Percentiles rank a stretch among this genome's conserved stretches.
Conservation (phyloP, 2,888 invertebrate species). For the Desoria tigrina region DNA sequence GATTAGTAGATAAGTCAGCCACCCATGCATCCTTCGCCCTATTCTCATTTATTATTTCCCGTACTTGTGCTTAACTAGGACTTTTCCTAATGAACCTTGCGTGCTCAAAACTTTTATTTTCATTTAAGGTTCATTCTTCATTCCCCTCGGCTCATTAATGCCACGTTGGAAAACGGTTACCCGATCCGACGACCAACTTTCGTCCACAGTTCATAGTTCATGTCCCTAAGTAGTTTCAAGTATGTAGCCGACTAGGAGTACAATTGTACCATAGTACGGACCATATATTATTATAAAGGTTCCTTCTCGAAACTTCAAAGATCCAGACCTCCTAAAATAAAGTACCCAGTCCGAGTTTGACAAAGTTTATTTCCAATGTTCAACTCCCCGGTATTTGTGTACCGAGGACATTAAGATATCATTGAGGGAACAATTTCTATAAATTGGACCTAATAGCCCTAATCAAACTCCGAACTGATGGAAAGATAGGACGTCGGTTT, state of each 20-base stretch:
- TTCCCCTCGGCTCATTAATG: constrained; percentile 1
- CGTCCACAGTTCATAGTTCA: too few species aligned
- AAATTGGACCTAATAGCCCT: constrained; percentile 8
- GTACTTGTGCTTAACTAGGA: not conserved
- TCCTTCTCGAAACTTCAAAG: too few species aligned
- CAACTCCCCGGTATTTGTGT: not conserved
- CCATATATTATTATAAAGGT: too few species aligned
- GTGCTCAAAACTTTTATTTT: constrained; percentile 1
- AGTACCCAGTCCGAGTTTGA: too few species aligned
- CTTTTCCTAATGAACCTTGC: constrained; percentile 2
- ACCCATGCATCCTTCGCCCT: too few species aligned
- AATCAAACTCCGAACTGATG: constrained; percentile 2
- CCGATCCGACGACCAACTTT: not conserved
- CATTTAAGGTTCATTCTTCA: not conserved
- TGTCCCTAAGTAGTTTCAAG: too few species aligned
- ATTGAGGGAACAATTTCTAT: constrained; percentile 4
- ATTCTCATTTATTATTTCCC: too few species aligned
- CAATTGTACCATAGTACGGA: too few species aligned
- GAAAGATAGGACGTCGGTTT: not conserved
- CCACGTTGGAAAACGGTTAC: not conserved
- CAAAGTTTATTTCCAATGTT: too few species aligned
- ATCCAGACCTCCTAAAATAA: too few species aligned
- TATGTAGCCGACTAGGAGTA: too few species aligned
- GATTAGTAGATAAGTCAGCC: too few species aligned
- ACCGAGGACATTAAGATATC: constrained; percentile 9